Base-by-base conservation (phyloP, 1,140 invertebrate species). In the Hyles vespertilio region DNA sequence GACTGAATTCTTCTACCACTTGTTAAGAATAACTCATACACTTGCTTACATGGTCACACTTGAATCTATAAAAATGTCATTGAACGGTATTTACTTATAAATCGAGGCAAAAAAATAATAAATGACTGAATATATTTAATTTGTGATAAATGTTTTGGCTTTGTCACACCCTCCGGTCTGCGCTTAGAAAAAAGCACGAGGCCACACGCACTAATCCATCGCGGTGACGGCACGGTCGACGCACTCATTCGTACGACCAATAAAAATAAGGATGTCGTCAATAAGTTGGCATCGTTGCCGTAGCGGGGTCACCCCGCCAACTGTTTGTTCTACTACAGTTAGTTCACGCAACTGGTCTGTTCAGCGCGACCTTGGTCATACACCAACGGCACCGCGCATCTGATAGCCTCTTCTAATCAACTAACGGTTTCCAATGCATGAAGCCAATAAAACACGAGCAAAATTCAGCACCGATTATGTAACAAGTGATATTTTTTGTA, bases 251-350 rank as follows among this genome's bases (percentile, higher is more conserved):
- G 70, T 59, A 77, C 65, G 71, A 74, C 71, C 77, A 87, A 82
- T 88, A 88, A 84, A 88, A 88, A 88, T 85, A 87, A 87, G 84
- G 84, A 88, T 88, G 85, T 85, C 85, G 85, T 87, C 84, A 87
- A 85, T 87, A 76, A 74, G 74, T 81, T 87, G 84, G 85, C 82
- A 84, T 76, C 80, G 68, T 56, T 67, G 61, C 75, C 71, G 76
- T 81, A 71, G 70, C 72, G 65, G 77, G 77, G 74, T 84, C 76
- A 79, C 76, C 80, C 69, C 67, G 62, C 65, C 51, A 56, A 56
- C 55, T 58, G 67, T 51, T 56, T 70, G 70, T 59, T 58, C 67
- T 58, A 61, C 58, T 68, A 67, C 54, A 57, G 59, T 46, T 49
- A 53, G 59, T 59, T 66, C 58, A 62, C 62, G 58, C 58, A 60